Percentiles rank a stretch among this genome's conserved stretches.
Evolutionary conservation across 2,113 vertebrate species (phyloP).

Genomic region (Prinia subflava): DNA sequence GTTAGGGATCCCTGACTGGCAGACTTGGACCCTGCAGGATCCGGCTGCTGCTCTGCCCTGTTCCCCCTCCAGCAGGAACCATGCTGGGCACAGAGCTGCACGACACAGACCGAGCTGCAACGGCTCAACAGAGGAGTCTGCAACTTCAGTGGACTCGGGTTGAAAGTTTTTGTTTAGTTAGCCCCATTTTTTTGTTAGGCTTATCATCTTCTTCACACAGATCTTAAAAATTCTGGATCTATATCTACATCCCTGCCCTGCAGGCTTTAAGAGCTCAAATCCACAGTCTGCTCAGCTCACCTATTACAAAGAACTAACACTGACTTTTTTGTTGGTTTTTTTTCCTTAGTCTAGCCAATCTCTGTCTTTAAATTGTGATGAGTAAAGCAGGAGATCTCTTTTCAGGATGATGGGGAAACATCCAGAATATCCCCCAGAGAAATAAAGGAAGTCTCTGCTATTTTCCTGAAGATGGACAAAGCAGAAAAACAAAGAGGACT

Average conservation of each 20-base stretch:
- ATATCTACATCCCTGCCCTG: not conserved
- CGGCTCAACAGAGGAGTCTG: not conserved
- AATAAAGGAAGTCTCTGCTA: not conserved
- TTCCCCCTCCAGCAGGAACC: not conserved
- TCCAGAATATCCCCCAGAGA: not conserved
- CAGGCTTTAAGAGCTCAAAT: not conserved
- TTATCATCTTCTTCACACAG: not conserved
- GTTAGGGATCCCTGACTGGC: fast-evolving
- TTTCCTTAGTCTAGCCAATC: not conserved
- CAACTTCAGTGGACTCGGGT: not conserved
- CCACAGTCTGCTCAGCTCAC: not conserved
- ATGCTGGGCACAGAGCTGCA: not conserved
- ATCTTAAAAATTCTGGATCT: not conserved
- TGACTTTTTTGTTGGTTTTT: not conserved
- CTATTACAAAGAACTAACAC: not conserved
- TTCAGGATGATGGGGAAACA: not conserved
- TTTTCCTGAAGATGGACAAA: not conserved
- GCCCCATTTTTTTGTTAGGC: not conserved
- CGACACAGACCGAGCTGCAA: fast-evolving
- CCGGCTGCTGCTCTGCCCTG: not conserved
- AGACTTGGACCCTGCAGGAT: fast-evolving
- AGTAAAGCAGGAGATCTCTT: not conserved
- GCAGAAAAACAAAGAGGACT: not conserved
- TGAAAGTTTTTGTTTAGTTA: not conserved
- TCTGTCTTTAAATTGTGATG: not conserved